Evolutionary conservation across 1,140 invertebrate species (phyloP), one percentile per base, ranked within the genome.

Genomic region (Anoplolepis gracilipes): DNA sequence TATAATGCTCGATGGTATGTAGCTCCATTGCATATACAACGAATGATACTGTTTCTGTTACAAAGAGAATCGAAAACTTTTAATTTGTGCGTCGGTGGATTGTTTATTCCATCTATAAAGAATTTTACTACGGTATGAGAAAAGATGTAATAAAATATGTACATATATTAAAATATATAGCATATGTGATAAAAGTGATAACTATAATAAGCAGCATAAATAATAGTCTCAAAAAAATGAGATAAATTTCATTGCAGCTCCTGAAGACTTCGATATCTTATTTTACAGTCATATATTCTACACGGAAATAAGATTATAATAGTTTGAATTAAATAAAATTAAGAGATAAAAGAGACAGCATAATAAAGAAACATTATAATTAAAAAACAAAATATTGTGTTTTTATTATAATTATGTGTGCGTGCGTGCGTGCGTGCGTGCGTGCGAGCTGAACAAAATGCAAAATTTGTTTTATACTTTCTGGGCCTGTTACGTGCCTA

Each of bases 221-320:
- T 36, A 6, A 6, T 0, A 3, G 33, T 55, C n/a, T n/a, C n/a
- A n/a, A n/a, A 55, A 28, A 22, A 76, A 42, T 25, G 0, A 11
- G 0, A 65, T 64, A 2, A 7, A 36, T 36, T 28, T 46, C 3
- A 53, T 78, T 78, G 3, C 16, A 78, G 76, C 22, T 78, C 10
- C 8, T 67, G 4, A 78, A 65, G 6, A 8, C 61, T 0, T 49
- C 76, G 8, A 7, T 78, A 53, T 78, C 76, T 78, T 78, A 78
- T 13, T 78, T 78, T 36, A 78, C 61, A 67, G 39, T 78, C 2
- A 33, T 78, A 13, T 7, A 36, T 53, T 78, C 76, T 25, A 65
- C 13, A 4, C 59, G 4, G 10, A 53, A 19, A 67, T 16, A 5
- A 61, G 25, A 25, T 16, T 30, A 49, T 46, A 46, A 46, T 42